phyloP scores from a whole-genome alignment of 2,797 vertebrate genomes.

The Ataeniobius toweri region DNA sequence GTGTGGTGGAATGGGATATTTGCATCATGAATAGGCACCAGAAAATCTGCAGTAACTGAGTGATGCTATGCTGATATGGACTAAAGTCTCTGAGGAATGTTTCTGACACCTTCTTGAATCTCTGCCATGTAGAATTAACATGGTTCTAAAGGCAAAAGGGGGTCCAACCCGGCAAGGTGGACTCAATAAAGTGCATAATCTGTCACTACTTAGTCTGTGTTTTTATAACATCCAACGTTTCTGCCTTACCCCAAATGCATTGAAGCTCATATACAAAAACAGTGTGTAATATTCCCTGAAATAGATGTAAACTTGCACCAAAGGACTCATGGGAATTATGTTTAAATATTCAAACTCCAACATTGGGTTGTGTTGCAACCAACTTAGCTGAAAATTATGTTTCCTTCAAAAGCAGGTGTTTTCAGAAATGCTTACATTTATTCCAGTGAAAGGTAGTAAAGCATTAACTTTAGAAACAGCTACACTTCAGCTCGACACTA shows the following conservation, averaged over 20 bases:
- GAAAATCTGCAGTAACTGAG: neutral
- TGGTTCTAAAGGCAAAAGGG: neutral
- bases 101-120: neutral
- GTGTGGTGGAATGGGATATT: no score
- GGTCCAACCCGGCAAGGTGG: neutral
- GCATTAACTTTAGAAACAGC: neutral
- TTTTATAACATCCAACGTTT: neutral
- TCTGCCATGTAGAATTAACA: neutral
- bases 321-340: neutral
- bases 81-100: neutral
- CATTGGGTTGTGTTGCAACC: neutral
- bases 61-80: neutral
- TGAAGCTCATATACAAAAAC: neutral
- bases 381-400: neutral
- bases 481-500: constrained; percentile 29
- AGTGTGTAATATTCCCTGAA: neutral
- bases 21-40: no score
- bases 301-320: neutral
- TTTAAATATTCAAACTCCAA: constrained; percentile 3
- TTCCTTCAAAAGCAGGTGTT: neutral
- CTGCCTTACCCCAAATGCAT: neutral
- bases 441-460: neutral
- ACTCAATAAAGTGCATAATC: neutral
- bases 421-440: constrained; percentile 6
- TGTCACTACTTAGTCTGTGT: neutral